Base-by-base conservation (phyloP, 2,888 invertebrate species). In the Laothoe populi region DNA sequence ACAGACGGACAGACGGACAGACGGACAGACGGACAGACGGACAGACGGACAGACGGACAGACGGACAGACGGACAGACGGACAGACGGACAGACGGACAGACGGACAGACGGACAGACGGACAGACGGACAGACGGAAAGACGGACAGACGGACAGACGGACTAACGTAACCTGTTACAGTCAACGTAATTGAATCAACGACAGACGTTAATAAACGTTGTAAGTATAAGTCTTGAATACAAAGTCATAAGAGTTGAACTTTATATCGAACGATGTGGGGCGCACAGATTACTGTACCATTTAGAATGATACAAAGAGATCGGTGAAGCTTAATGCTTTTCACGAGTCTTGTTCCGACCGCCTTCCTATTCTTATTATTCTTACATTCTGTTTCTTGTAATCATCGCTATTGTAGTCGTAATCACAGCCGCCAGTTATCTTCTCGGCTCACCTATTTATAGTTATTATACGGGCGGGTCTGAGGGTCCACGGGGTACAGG, bases 191-290 rank as follows among this genome's bases (percentile, higher is more conserved):
- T n/a, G n/a, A n/a, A n/a, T n/a, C n/a, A n/a, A n/a, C n/a, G n/a
- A n/a, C n/a, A n/a, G n/a, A n/a, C n/a, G n/a, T n/a, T n/a, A n/a
- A n/a, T n/a, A n/a, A n/a, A n/a, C n/a, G n/a, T n/a, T n/a, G n/a
- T n/a, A n/a, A n/a, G n/a, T n/a, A n/a, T 31, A 8, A 31, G 11
- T 53, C 16, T 35, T 31, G n/a, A 53, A 31, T 16, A 26, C 53
- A 26, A 16, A 53, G 10, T 81, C 79, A 77, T 26, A 53, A 26
- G 21, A 42, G 13, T 42, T 21, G 77, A 71, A 74, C 79, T 79
- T 83, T 81, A 80, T 80, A 77, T 75, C 77, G 79, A 85, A 81
- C 78, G 77, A 79, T 76, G 81, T 79, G 77, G 77, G 68, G 69
- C 65, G 65, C 63, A 73, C 73, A 78, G 49, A 49, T n/a, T 49